These are phyloP conservation scores for Psettodes erumei DNA, from an alignment of 2,113 vertebrate species.

Conservation along the genomic window DNA sequence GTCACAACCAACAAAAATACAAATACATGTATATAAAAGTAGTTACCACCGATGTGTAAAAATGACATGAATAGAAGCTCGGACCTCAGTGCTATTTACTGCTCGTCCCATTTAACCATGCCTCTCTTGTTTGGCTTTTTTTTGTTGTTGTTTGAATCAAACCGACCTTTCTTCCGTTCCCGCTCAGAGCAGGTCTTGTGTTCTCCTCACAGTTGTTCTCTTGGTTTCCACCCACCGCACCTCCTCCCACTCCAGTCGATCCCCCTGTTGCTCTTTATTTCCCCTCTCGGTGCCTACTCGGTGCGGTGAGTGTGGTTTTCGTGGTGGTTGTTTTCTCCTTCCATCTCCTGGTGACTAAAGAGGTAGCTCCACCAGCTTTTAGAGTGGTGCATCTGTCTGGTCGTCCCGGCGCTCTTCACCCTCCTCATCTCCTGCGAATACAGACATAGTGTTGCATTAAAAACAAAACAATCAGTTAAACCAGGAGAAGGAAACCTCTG, in stretches of 20 bases:
- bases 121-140: slow-evolving; percentile 16
- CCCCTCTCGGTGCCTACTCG: slow-evolving; percentile 56
- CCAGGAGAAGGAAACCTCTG: background rate
- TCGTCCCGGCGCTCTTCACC: slow-evolving; percentile 63
- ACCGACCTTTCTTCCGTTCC: slow-evolving; percentile 6
- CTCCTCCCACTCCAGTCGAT: background rate
- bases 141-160: slow-evolving; percentile 1
- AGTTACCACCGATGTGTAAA: slow-evolving; percentile 41
- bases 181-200: slow-evolving; percentile 12
- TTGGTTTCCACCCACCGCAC: background rate
- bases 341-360: slow-evolving; percentile 82
- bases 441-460: background rate
- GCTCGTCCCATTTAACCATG: slow-evolving; percentile 6
- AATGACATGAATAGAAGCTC: slow-evolving; percentile 12
- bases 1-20: slow-evolving; percentile 58
- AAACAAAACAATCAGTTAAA: background rate
- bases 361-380: slow-evolving; percentile 84
- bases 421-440: slow-evolving; percentile 74
- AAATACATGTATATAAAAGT: slow-evolving; percentile 31
- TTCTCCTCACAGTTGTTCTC: slow-evolving; percentile 29
- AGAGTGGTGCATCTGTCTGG: slow-evolving; percentile 76
- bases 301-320: slow-evolving; percentile 71
- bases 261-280: background rate
- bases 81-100: slow-evolving; percentile 11
- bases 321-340: slow-evolving; percentile 75